Base-by-base conservation (phyloP, 2,113 vertebrate genomes). In the Opisthocomus hoazin region DNA sequence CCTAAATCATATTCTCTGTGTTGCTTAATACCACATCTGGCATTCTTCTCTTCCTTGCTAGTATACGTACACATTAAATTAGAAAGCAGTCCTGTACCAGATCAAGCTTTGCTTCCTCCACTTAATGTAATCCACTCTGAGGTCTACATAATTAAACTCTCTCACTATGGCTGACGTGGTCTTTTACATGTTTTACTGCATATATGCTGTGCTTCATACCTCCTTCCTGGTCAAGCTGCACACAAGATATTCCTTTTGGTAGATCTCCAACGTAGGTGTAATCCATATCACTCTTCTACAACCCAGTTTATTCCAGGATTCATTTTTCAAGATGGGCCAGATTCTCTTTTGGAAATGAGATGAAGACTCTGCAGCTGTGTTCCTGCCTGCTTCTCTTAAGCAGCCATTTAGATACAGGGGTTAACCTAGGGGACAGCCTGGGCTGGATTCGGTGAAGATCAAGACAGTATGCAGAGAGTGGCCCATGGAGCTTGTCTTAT, bases 141-240 rank as follows among this genome's bases (percentile, higher is more conserved):
- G 92, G 95, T 76, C 37, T 87, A 91, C 93, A 89, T 96, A 97
- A 97, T 97, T 97, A 97, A 97, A 97, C 95, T 87, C 87, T 94
- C 76, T 79, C 90, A 66, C 90, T 69, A 27, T 88, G 5, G 2
- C 69, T 71, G 81, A 46, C 54, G 8, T 34, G 34, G 87, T 95
- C 84, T 97, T 89, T 90, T 90, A 69, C 76, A 37, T 90, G 50
- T 80, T 90, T 75, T 79, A 7, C 70, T 68, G 53, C 50, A 30
- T 70, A 29, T 46, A 41, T 73, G 56, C 45, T 70, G 2, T 86
- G 68, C 70, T 88, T 94, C 82, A 18, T 60, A 78, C 43, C 80
- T 94, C 64, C 57, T 91, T 89, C 84, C 64, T 77, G 43, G 51
- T 71, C 29, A 82, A 68, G 70, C 61, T 87, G 56, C 8, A 2